A percentile compares a stretch with the other conserved stretches of the same genome.
Evolutionary conservation across 2,888 invertebrate genomes (phyloP).

Genomic region (Apodemia duryi): DNA sequence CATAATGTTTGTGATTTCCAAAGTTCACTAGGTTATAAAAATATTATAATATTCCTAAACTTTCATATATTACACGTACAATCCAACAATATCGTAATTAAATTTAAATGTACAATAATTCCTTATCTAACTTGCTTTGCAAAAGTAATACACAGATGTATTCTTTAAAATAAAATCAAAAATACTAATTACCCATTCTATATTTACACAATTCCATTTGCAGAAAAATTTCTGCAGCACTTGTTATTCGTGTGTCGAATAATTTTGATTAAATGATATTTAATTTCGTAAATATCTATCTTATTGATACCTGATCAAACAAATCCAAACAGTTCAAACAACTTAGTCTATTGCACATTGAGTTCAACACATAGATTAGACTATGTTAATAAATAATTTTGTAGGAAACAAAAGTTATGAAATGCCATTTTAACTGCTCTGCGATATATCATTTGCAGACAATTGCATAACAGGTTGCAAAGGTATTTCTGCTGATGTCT

Average conservation of each 20-base stretch:
- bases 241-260: neutral
- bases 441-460: slow-evolving; percentile 52
- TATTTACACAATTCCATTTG: slow-evolving; percentile 23
- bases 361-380: slow-evolving; percentile 19
- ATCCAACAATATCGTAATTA: slow-evolving; percentile 72
- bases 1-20: slow-evolving; percentile 35
- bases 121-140: slow-evolving; percentile 46
- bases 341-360: slow-evolving; percentile 55
- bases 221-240: neutral
- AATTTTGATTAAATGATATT: slow-evolving; percentile 10
- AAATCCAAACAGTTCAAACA: slow-evolving; percentile 26
- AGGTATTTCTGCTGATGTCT: slow-evolving; percentile 62
- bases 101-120: slow-evolving; percentile 69
- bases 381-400: slow-evolving; percentile 27
- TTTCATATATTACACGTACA: slow-evolving; percentile 69
- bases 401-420: slow-evolving; percentile 16
- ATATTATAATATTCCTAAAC: slow-evolving; percentile 47
- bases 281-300: neutral
- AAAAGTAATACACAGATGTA: slow-evolving; percentile 21
- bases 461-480: slow-evolving; percentile 62
- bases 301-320: slow-evolving; percentile 6
- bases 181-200: slow-evolving; percentile 5
- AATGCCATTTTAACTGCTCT: slow-evolving; percentile 44
- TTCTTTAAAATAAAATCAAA: slow-evolving; percentile 13
- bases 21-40: slow-evolving; percentile 53